Evolutionary conservation across 2,797 vertebrate species (phyloP), one percentile per base, ranked within the genome.

Genomic region (Gadopsis bispinosus): DNA sequence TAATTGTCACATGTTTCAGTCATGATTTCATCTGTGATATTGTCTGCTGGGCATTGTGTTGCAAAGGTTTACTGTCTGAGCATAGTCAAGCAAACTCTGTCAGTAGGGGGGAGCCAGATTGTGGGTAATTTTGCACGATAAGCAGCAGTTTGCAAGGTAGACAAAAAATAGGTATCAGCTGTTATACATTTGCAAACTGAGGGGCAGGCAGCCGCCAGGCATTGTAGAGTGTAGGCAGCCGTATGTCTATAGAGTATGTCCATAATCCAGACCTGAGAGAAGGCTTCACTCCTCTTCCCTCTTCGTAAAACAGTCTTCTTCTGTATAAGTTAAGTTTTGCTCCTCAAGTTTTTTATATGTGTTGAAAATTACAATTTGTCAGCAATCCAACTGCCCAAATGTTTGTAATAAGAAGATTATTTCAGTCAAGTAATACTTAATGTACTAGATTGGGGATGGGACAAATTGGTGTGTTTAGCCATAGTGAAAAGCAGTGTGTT

Each of bases 211-310:
- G 16, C 59, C 68, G 72, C 13, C 7, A 45, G 68, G 60, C n/a
- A 2, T 61, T 83, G 68, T 31, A 56, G 50, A 70, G 56, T 35
- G 79, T 59, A 71, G 55, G 61, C 56, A 68, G 61, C 65, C 60
- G 63, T 29, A 67, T 41, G n/a, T 29, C 58, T 63, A 63, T 69
- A 51, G 73, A 70, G 69, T 10, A 41, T 64, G 33, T 71, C 63
- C 37, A 76, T 73, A 37, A 79, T 73, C 39, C 68, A 65, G 41
- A 68, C 48, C 33, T 22, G 51, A 66, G 71, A 67, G 26, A 63
- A 39, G 17, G 26, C 48, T 62, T 12, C 31, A 54, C 67, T 74
- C 7, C 43, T 51, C 31, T 37, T 29, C 14, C 35, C 17, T 66
- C 48, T 45, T 29, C 22, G 33, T 45, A 26, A 71, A 58, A 48